Percentiles rank a stretch among this genome's conserved stretches.
Evolutionary conservation across 2,888 invertebrate species (phyloP).

Genomic region (Toxonevra muliebris): DNA sequence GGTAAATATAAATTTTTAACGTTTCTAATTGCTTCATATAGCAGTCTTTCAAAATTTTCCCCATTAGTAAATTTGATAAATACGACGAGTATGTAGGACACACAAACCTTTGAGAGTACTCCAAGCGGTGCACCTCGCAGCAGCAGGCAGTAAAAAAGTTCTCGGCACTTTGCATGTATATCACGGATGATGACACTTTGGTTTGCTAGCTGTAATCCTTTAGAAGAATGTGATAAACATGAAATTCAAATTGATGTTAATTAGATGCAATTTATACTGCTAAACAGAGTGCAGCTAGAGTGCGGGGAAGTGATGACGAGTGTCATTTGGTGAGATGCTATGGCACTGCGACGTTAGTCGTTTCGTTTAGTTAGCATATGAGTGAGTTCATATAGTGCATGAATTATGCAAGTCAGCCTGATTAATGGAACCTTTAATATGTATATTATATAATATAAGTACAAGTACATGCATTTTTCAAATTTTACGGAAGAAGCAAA

Average conservation of each 20-base stretch:
- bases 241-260: conserved; percentile 40
- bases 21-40: too few relatives aligned
- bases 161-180: conserved; percentile 84
- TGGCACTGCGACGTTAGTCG: too few relatives aligned
- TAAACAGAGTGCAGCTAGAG: too few relatives aligned
- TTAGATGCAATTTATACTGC: conserved; percentile 41
- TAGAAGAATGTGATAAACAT: conserved; percentile 6
- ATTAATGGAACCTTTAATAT: too few relatives aligned
- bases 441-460: too few relatives aligned
- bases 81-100: background rate
- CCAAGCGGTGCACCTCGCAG: conserved; percentile 80
- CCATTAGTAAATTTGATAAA: background rate
- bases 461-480: too few relatives aligned
- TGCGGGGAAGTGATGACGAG: too few relatives aligned
- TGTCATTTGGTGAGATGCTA: background rate
- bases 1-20: background rate
- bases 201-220: conserved; percentile 69
- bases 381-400: too few relatives aligned
- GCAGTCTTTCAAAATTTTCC: too few relatives aligned
- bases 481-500: too few relatives aligned
- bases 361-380: too few relatives aligned
- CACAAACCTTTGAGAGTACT: conserved; percentile 76
- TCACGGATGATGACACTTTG: conserved; percentile 79
- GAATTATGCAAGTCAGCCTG: too few relatives aligned
- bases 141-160: conserved; percentile 78